These are phyloP conservation scores for Archilochus colubris DNA, from an alignment of 2,113 vertebrate species.

Conservation along the genomic window DNA sequence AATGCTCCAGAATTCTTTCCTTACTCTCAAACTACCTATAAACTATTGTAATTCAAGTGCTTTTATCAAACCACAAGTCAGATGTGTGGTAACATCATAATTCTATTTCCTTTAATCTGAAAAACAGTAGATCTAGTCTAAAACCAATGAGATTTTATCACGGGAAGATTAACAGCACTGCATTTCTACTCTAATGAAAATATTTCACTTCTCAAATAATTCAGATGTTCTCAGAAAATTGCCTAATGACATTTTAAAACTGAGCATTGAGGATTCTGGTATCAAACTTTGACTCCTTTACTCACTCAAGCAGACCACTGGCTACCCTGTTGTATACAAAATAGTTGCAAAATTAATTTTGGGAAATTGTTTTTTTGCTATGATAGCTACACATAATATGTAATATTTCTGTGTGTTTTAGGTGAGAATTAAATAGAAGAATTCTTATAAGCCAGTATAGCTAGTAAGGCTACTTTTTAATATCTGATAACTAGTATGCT, in stretches of 20 bases:
- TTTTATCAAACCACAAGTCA: neutral
- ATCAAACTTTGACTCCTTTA: neutral
- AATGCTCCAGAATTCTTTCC: neutral
- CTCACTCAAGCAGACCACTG: neutral
- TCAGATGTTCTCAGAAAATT: neutral
- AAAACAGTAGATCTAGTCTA: neutral
- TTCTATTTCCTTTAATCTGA: neutral
- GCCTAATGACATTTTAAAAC: neutral
- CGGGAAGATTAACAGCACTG: neutral
- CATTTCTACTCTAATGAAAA: neutral
- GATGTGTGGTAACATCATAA: neutral
- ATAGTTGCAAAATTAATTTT: neutral
- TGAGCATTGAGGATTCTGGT: neutral
- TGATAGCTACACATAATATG: neutral
- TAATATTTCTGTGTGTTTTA: neutral
- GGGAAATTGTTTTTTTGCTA: neutral
- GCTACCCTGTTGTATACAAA: neutral
- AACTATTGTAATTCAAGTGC: neutral
- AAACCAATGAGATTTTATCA: neutral
- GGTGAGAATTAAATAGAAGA: neutral
- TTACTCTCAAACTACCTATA: neutral
- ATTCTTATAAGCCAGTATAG: neutral
- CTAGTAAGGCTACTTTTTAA: neutral
- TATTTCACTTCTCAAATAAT: neutral
- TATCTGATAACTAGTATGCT: neutral